Base-by-base conservation (phyloP, 2,113 vertebrate genomes). In the Columba livia region DNA sequence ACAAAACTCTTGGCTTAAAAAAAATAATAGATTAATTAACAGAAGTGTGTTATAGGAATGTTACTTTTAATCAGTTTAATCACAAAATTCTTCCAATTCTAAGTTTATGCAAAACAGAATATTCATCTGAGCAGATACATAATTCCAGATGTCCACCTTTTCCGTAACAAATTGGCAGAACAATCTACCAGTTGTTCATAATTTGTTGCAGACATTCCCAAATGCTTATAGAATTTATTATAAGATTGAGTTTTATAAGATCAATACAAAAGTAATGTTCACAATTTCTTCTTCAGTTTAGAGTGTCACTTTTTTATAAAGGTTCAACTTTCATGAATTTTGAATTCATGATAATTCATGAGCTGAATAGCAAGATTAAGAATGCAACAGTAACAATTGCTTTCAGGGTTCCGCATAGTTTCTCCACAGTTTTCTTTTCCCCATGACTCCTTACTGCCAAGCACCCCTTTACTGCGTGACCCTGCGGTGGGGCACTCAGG, bases 11-110 rank as follows among this genome's bases (percentile, higher is more conserved):
- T 67, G 70, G 32, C 44, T 62, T 48, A 82, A 23, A 62, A 95
- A 32, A 90, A 79, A 65, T 32, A 77, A 56, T 3, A 69, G 80
- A 85, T 60, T 31, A 71, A 88, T 62, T 42, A 77, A 79, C 13
- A 79, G 29, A 85, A 77, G 2, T n/a, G 6, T 71, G 13, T 71
- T 88, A 7, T 36, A 65, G 36, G 73, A 66, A 79, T 56, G 32
- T 56, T 81, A 38, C 32, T 92, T 90, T 34, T 74, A 84, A 67
- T 79, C 19, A 53, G 21, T 64, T 81, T 75, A 81, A 91, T 83
- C 9, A 70, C 11, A 79, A 88, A 77, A 17, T 28, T 42, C 17
- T 66, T 79, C 58, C 31, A 69, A 5, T 79, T 91, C 40, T 61
- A 69, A 26, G 7, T 57, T 82, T 78, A 58, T 74, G 32, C 36